phyloP scores from a whole-genome alignment of 2,113 vertebrate species.

The Corythoichthys haematopterus region DNA sequence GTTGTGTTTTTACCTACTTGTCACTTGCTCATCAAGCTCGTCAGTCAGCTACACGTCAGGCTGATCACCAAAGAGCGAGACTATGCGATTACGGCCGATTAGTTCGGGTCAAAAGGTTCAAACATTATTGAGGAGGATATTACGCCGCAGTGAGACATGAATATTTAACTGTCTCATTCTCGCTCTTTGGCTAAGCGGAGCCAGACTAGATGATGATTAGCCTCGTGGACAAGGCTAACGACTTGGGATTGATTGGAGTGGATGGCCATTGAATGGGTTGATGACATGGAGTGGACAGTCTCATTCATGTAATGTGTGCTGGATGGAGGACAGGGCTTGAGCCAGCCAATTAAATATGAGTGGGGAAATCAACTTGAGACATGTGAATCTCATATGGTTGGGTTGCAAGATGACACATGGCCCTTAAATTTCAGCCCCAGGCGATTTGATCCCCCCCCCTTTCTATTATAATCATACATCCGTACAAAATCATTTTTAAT shows the following conservation, averaged over 20 bases:
- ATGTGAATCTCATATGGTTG: not conserved
- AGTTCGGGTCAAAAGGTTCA: constrained; percentile 58
- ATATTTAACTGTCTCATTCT: constrained; percentile 70
- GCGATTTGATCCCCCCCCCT: not conserved
- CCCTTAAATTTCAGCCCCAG: not conserved
- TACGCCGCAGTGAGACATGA: constrained; percentile 58
- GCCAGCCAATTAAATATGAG: not conserved
- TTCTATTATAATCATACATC: not conserved
- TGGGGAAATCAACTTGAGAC: not conserved
- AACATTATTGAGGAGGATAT: constrained; percentile 64
- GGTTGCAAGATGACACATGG: not conserved
- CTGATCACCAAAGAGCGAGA: constrained; percentile 37
- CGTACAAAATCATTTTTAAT: not conserved
- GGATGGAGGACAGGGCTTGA: not conserved
- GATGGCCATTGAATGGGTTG: constrained; percentile 48
- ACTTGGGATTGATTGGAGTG: constrained; percentile 58
- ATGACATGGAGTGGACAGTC: constrained; percentile 35
- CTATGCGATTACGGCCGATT: constrained; percentile 54
- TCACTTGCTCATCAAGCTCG: constrained; percentile 49
- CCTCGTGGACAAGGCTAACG: constrained; percentile 52
- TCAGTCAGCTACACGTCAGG: constrained; percentile 33
- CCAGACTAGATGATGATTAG: constrained; percentile 64
- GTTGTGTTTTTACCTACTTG: constrained; percentile 25
- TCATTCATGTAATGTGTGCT: constrained; percentile 9
- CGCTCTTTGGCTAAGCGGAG: constrained; percentile 52